Evolutionary conservation across 2,797 vertebrate species (phyloP).

Genomic region (Cossypha niveicapilla): DNA sequence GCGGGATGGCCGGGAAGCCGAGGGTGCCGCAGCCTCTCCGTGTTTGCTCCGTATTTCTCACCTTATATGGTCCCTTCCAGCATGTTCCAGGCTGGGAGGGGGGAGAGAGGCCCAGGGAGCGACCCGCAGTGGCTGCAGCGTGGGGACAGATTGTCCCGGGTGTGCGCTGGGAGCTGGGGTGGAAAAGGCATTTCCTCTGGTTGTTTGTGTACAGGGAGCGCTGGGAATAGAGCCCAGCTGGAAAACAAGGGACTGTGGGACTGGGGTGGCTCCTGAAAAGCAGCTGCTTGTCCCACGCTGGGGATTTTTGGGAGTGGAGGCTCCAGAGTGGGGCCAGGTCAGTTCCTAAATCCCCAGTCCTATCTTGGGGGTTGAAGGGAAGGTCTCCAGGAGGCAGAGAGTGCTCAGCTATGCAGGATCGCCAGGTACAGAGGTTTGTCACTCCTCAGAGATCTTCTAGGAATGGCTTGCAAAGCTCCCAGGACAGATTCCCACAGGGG

Average conservation of each 20-base stretch:
- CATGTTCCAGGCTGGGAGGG: neutral
- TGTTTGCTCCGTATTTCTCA: neutral
- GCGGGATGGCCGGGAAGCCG: accelerated
- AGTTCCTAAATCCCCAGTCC: neutral
- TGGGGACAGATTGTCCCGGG: neutral
- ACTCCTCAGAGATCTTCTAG: neutral
- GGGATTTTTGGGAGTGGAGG: neutral
- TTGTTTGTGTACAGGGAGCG: neutral
- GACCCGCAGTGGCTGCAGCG: accelerated
- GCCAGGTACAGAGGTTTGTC: no score
- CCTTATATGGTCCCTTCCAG: conserved; percentile 22
- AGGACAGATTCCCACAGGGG: accelerated
- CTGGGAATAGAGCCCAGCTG: neutral
- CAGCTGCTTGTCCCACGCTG: accelerated
- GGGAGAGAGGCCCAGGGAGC: neutral
- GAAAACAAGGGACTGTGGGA: neutral
- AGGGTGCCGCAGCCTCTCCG: accelerated
- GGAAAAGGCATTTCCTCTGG: conserved; percentile 38
- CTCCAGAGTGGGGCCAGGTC: accelerated
- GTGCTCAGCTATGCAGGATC: accelerated
- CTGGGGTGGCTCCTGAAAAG: neutral
- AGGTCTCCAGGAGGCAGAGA: neutral
- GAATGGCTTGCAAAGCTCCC: accelerated
- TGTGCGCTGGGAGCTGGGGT: neutral
- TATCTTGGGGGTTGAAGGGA: no score